Percentiles rank a stretch among this genome's conserved stretches.
Evolutionary conservation across 2,113 vertebrate species (phyloP).

Genomic region (Barnardius zonarius): DNA sequence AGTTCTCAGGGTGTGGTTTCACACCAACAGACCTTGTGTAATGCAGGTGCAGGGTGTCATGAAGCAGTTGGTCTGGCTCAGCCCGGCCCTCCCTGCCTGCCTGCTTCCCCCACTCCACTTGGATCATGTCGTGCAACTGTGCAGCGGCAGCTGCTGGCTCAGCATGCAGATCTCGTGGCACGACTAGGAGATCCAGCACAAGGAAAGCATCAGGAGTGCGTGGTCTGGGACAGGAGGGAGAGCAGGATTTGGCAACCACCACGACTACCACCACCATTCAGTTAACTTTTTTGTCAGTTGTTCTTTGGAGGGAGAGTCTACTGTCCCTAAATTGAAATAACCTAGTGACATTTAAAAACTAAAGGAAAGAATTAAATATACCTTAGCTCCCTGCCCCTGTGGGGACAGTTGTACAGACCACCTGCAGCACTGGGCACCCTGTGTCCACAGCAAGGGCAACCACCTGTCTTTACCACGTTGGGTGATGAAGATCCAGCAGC

Average conservation of each 20-base stretch:
- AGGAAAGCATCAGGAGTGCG: background rate
- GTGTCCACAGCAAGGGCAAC: background rate
- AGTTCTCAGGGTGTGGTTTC: background rate
- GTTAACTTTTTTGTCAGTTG: background rate
- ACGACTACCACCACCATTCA: background rate
- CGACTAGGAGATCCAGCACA: background rate
- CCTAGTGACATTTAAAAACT: background rate
- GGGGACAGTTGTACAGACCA: background rate
- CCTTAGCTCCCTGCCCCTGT: background rate
- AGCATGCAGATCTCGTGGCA: background rate
- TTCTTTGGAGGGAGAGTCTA: background rate
- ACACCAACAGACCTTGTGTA: background rate
- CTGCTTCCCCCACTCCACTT: background rate
- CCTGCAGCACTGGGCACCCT: background rate
- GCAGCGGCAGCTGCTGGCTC: background rate
- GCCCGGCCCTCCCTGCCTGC: background rate
- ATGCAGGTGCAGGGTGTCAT: fast-evolving
- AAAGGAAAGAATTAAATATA: background rate
- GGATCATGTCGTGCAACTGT: background rate
- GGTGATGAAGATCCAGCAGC: fast-evolving
- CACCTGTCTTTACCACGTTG: fast-evolving
- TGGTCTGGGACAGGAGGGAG: background rate
- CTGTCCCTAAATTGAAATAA: background rate
- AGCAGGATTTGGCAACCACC: background rate
- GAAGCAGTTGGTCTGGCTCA: fast-evolving